Evolutionary conservation across 2,113 vertebrate species (phyloP).

Genomic region (Mungos mungo): DNA sequence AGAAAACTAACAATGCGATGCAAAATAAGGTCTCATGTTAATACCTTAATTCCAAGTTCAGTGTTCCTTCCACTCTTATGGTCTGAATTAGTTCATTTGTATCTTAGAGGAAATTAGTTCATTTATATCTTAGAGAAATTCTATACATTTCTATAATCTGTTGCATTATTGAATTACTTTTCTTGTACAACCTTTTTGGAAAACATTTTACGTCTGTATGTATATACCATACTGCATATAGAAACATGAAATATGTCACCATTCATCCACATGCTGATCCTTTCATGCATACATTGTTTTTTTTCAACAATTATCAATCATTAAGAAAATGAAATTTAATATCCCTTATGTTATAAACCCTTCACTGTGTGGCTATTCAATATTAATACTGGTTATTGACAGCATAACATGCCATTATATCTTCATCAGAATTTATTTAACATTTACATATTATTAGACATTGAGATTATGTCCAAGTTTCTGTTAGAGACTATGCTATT

Average conservation of each 20-base stretch:
- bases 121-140: not conserved
- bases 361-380: not conserved
- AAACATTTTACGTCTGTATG: not conserved
- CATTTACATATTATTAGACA: not conserved
- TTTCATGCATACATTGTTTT: not conserved
- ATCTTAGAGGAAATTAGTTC: not conserved
- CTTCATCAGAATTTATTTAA: not conserved
- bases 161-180: not conserved
- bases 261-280: not conserved
- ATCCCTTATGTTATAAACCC: not conserved
- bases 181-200: conserved; percentile 3
- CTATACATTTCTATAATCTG: not conserved
- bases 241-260: not conserved
- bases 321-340: not conserved
- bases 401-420: not conserved
- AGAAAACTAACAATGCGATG: not conserved
- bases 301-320: not conserved
- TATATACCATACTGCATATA: not conserved
- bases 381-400: not conserved
- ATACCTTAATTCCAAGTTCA: not conserved
- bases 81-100: not conserved
- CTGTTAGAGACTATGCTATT: not conserved
- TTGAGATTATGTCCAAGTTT: not conserved
- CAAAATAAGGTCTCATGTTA: not conserved
- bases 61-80: not conserved